These are phyloP conservation scores for Quadriops clusia DNA, from an alignment of 2,888 invertebrate species.

Conservation along the genomic window DNA sequence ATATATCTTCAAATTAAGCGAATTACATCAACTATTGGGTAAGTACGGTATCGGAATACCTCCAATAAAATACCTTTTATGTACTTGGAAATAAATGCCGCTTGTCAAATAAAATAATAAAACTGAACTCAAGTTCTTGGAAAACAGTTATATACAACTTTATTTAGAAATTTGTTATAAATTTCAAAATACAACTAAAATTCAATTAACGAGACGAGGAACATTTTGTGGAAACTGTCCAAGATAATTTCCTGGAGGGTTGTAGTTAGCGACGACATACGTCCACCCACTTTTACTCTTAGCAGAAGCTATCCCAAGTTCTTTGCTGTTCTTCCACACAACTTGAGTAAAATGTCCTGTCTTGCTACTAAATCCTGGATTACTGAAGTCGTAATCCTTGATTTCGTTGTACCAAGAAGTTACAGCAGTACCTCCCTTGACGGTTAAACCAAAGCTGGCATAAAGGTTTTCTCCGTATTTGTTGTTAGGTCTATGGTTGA, in stretches of 20 bases:
- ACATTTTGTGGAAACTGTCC: slow-evolving; percentile 61
- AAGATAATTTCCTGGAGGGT: slow-evolving; percentile 69
- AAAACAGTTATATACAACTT: no score
- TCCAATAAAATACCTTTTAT: no score
- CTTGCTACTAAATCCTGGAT: slow-evolving; percentile 41
- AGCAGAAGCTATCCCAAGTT: slow-evolving; percentile 61
- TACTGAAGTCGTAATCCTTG: slow-evolving; percentile 40
- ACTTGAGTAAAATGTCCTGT: slow-evolving; percentile 44
- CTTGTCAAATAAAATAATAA: no score
- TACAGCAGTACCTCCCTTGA: slow-evolving; percentile 42
- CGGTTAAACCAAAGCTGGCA: slow-evolving; percentile 41
- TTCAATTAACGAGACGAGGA: no score
- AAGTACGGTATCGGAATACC: no score
- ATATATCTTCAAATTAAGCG: no score
- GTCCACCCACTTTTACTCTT: slow-evolving; percentile 64
- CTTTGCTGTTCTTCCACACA: slow-evolving; percentile 56
- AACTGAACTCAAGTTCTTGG: no score
- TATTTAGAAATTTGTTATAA: no score
- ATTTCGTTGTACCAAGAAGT: slow-evolving; percentile 49
- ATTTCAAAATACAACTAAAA: no score
- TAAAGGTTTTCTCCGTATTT: slow-evolving; percentile 51
- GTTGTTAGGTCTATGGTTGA: slow-evolving; percentile 53
- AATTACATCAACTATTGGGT: no score
- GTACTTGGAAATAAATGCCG: no score
- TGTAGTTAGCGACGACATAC: slow-evolving; percentile 76